A percentile compares a stretch with the other conserved stretches of the same genome.
Evolutionary conservation across 2,113 vertebrate genomes (phyloP).

Genomic region (Chlorodrepanis virens): DNA sequence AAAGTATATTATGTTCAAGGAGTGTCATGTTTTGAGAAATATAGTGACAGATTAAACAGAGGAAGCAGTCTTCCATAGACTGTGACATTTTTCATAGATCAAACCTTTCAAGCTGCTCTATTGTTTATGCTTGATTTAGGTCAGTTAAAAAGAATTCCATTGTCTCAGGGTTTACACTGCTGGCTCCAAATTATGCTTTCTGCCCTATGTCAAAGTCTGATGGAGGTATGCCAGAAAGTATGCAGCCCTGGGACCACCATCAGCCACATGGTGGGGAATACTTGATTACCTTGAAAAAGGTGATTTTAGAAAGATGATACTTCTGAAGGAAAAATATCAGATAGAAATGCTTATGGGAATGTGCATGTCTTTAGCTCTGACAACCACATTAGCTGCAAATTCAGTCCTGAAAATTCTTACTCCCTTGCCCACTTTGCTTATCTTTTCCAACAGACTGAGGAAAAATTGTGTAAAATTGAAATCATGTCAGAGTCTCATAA

Average conservation of each 20-base stretch:
- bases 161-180: slow-evolving; percentile 50
- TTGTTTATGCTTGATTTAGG: slow-evolving; percentile 73
- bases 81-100: slow-evolving; percentile 72
- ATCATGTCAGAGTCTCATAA: slow-evolving; percentile 2
- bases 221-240: not conserved
- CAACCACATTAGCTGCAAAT: slow-evolving; percentile 21
- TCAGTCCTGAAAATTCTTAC: not conserved
- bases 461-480: slow-evolving; percentile 43
- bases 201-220: slow-evolving; percentile 35
- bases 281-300: not conserved
- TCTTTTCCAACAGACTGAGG: slow-evolving; percentile 31
- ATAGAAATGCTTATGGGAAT: not conserved
- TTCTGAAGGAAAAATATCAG: slow-evolving; percentile 5
- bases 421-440: not conserved
- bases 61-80: slow-evolving; percentile 71
- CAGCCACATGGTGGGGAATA: not conserved
- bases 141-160: slow-evolving; percentile 57
- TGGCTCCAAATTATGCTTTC: slow-evolving; percentile 42
- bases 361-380: not conserved
- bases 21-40: slow-evolving; percentile 80
- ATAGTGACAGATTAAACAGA: slow-evolving; percentile 79
- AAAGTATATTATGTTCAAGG: slow-evolving; percentile 81
- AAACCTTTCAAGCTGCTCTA: slow-evolving; percentile 67
- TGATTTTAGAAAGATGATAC: slow-evolving; percentile 10
- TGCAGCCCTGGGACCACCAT: not conserved